Evolutionary conservation across 2,888 invertebrate genomes (phyloP).

Genomic region (Microplitis manilae): DNA sequence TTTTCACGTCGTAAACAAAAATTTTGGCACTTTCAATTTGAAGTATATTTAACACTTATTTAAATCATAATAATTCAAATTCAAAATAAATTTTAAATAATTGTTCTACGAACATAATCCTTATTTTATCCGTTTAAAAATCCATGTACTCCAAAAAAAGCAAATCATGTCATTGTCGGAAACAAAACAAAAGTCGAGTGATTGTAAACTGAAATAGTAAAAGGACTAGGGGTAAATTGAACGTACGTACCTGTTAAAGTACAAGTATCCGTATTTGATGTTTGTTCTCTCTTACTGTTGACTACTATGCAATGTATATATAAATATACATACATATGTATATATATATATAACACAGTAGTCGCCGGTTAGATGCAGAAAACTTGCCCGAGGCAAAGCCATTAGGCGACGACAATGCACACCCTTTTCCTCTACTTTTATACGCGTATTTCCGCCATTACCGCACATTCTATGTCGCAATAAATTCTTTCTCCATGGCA

Average conservation of each 20-base stretch:
- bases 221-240: conserved; percentile 40
- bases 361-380: conserved; percentile 45
- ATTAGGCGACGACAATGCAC: conserved; percentile 67
- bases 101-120: too few relatives aligned
- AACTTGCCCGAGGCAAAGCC: conserved; percentile 59
- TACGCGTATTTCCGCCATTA: conserved; percentile 68
- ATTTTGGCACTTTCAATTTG: too few relatives aligned
- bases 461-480: conserved; percentile 66
- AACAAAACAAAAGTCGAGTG: not conserved
- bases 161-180: not conserved
- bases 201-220: conserved; percentile 28
- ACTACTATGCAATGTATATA: not conserved
- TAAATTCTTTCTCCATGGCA: conserved; percentile 66
- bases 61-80: too few relatives aligned
- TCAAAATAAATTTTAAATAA: too few relatives aligned
- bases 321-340: not conserved
- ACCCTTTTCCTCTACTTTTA: conserved; percentile 67
- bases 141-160: not conserved
- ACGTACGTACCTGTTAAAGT: conserved; percentile 43
- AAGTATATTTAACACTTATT: too few relatives aligned
- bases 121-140: too few relatives aligned
- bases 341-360: not conserved
- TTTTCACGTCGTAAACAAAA: too few relatives aligned
- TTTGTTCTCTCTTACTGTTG: conserved; percentile 26
- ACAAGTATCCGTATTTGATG: conserved; percentile 48